Evolutionary conservation across 2,888 invertebrate species (phyloP), one percentile per base, ranked within the genome.

Genomic region (Cantharis nigra): DNA sequence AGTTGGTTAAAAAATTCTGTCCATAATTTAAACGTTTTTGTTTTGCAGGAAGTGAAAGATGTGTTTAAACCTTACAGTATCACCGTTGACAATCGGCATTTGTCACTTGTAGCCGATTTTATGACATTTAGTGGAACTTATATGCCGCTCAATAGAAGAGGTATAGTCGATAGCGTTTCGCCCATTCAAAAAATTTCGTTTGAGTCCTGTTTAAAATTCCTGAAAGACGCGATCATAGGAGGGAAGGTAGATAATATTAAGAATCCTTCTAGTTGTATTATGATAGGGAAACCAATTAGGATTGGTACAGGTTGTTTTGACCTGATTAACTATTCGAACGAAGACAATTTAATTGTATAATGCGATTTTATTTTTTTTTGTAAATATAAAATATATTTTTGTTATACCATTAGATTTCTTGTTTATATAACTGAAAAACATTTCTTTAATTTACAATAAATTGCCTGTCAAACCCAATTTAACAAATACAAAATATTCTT

Each of bases 21-120:
- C n/a, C 5, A n/a, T 26, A 70, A 23, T 13, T 64, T 13, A 14
- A 14, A 14, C 10, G 3, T 63, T 33, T 70, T 20, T 14, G 23
- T n/a, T 49, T 49, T 74, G 2, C 69, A 92, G 89, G 99, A 99
- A 91, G 95, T 99, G 69, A 94, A 95, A 87, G 96, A 97, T 86
- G 99, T 99, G 33, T 99, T 99, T 88, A 95, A 95, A 82, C 97
- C 97, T 0, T 99, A 99, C 85, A 98, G 98, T 26, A 99, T 99
- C 84, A 93, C 93, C 9, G 98, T 99, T 3, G 97, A 99, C 89
- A 94, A 96, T 0, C 91, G 99, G 23, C 99, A 99, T 91, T 91
- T 99, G 84, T 93, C 94, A 0, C 90, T 99, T 5, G 93, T 99
- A 72, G 96, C 99, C 0, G 99, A 99, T 89, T 99, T 98, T 87